These are phyloP conservation scores for Butorides virescens DNA, from an alignment of 2,113 vertebrate species.

Conservation along the genomic window DNA sequence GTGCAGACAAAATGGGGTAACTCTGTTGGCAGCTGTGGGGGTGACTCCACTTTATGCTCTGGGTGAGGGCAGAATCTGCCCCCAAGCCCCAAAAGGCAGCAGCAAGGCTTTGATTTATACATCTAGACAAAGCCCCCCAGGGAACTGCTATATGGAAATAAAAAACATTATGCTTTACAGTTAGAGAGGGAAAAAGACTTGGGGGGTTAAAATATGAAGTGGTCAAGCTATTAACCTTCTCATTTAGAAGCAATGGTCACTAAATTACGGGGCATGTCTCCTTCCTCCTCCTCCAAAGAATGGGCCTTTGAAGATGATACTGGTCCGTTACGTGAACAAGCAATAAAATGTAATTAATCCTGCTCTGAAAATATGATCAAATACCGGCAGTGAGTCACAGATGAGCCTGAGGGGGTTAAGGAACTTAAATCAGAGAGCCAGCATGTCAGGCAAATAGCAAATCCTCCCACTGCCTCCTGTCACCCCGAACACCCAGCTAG, in stretches of 20 bases:
- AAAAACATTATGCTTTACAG: background rate
- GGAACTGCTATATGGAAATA: background rate
- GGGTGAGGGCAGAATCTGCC: background rate
- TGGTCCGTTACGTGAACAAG: background rate
- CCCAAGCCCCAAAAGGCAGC: background rate
- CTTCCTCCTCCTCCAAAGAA: constrained; percentile 28
- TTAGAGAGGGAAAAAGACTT: background rate
- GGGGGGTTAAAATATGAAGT: constrained; percentile 15
- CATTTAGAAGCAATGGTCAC: constrained; percentile 37
- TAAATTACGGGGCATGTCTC: constrained; percentile 41
- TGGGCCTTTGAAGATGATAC: constrained; percentile 45
- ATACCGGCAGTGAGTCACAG: constrained; percentile 12
- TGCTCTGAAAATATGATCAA: constrained; percentile 44
- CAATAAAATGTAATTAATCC: constrained; percentile 48
- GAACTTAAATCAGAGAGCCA: background rate
- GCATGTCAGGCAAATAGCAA: background rate
- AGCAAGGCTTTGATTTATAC: constrained; percentile 6
- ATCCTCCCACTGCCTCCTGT: background rate
- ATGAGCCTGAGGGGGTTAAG: background rate
- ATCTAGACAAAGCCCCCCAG: background rate
- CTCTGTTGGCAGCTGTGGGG: background rate
- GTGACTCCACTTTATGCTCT: background rate
- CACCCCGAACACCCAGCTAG: background rate
- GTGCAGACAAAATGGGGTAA: background rate
- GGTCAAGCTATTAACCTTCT: constrained; percentile 55